Conservation (phyloP, 2,888 invertebrate species). For the Leucania comma region DNA sequence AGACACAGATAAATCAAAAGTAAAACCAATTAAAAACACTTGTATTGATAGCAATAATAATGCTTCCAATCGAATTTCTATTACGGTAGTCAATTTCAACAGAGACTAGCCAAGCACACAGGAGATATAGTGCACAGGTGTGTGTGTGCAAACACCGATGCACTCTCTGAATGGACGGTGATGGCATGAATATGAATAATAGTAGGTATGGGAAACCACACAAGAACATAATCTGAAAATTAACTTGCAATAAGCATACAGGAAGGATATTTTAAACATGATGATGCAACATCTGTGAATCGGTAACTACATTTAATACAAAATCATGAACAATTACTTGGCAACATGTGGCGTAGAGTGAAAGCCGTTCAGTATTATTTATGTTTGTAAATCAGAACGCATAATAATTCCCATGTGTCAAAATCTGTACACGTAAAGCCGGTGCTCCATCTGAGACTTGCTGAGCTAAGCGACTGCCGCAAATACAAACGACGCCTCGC, state of each 20-base stretch:
- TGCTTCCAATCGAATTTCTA: no score
- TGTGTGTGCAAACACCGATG: no score
- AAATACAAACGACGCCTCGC: conserved; percentile 56
- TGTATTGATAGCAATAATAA: not conserved
- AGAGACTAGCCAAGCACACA: no score
- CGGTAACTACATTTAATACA: conserved; percentile 34
- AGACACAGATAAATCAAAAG: not conserved
- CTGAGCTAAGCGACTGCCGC: conserved; percentile 47
- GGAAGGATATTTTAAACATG: conserved; percentile 24
- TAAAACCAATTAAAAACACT: not conserved
- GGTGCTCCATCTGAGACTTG: conserved; percentile 45
- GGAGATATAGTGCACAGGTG: no score
- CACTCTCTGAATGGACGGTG: no score
- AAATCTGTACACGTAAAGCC: conserved; percentile 57
- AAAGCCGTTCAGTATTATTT: conserved; percentile 57
- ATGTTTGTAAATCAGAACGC: conserved; percentile 62
- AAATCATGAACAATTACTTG: conserved; percentile 52
- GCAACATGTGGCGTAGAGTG: conserved; percentile 58
- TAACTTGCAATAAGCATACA: conserved; percentile 11
- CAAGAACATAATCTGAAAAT: not conserved
- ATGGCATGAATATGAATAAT: not conserved
- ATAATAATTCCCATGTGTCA: conserved; percentile 62
- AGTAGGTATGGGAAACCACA: not conserved
- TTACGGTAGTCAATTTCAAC: no score
- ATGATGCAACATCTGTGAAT: conserved; percentile 33